Percentiles rank a stretch among this genome's conserved stretches.
Evolutionary conservation across 2,888 invertebrate species (phyloP).

Genomic region (Zelleria hepariella): DNA sequence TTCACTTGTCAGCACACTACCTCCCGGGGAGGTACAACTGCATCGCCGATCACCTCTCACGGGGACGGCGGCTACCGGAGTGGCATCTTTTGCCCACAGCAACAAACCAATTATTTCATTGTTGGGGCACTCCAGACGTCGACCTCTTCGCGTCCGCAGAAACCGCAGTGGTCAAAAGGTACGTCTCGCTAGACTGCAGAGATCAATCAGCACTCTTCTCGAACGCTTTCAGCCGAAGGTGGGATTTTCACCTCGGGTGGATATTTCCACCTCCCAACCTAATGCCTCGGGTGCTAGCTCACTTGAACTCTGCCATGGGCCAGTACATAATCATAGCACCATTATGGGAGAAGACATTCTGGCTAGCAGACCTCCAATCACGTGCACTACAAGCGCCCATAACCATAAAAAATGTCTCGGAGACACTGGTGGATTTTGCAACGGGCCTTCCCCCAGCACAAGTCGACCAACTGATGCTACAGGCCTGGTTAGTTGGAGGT

Average conservation of each 20-base stretch:
- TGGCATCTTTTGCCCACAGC: constrained; percentile 15
- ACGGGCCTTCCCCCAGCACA: background rate
- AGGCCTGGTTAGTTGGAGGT: constrained; percentile 5
- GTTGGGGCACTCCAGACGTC: constrained; percentile 9
- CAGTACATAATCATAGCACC: constrained; percentile 19
- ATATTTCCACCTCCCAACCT: constrained; percentile 21
- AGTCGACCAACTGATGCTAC: background rate
- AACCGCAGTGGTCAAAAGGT: constrained; percentile 7
- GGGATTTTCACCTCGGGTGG: constrained; percentile 17
- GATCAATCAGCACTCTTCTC: constrained; percentile 10
- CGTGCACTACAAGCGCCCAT: background rate
- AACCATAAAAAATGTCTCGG: background rate
- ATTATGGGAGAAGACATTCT: constrained; percentile 17
- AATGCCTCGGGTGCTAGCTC: constrained; percentile 16
- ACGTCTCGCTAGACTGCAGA: constrained; percentile 6
- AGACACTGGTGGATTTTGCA: background rate
- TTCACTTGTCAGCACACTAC: background rate
- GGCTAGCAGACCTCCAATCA: constrained; percentile 4
- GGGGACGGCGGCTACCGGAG: constrained; percentile 10
- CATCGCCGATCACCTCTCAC: constrained; percentile 9
- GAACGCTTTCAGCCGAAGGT: constrained; percentile 17
- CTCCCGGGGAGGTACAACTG: constrained; percentile 9
- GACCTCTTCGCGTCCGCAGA: constrained; percentile 8
- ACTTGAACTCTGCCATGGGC: constrained; percentile 16
- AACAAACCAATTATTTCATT: constrained; percentile 7